These are phyloP conservation scores for Cynaeus angustus DNA, from an alignment of 2,888 invertebrate species.

Conservation along the genomic window DNA sequence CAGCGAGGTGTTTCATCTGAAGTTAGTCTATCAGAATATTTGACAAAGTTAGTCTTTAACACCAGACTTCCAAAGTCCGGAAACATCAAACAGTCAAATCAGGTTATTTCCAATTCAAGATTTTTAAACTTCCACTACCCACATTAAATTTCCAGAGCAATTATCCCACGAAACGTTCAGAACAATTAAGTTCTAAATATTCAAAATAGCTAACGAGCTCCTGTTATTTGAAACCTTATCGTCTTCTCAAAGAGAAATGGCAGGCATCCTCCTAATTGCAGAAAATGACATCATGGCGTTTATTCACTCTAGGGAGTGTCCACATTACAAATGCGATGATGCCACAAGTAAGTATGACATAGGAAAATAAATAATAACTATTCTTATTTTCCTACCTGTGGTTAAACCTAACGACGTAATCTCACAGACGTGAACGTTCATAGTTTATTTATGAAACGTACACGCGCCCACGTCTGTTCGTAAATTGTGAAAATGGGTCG, in stretches of 20 bases:
- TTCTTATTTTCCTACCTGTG: constrained; percentile 21
- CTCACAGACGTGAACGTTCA: constrained; percentile 18
- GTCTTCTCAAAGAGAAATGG: not conserved
- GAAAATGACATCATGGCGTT: no score
- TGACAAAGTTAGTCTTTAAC: no score
- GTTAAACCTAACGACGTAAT: constrained; percentile 20
- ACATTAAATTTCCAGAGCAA: no score
- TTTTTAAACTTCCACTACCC: no score
- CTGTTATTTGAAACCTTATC: constrained; percentile 9
- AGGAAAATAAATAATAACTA: constrained; percentile 23
- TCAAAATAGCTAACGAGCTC: constrained; percentile 7
- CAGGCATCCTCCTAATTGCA: constrained; percentile 5
- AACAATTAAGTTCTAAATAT: constrained; percentile 7
- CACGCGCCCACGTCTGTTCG: constrained; percentile 24
- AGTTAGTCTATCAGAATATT: no score
- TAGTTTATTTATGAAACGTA: constrained; percentile 34
- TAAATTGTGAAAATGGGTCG: constrained; percentile 14
- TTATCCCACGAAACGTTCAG: not conserved
- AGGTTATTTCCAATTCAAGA: no score
- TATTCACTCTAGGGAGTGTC: constrained; percentile 18
- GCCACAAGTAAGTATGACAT: not conserved
- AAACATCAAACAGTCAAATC: no score
- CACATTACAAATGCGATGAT: not conserved
- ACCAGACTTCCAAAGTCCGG: no score
- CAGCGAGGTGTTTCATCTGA: no score